phyloP scores from a whole-genome alignment of 92 coral and sea anemone species.

The Porites rus region DNA sequence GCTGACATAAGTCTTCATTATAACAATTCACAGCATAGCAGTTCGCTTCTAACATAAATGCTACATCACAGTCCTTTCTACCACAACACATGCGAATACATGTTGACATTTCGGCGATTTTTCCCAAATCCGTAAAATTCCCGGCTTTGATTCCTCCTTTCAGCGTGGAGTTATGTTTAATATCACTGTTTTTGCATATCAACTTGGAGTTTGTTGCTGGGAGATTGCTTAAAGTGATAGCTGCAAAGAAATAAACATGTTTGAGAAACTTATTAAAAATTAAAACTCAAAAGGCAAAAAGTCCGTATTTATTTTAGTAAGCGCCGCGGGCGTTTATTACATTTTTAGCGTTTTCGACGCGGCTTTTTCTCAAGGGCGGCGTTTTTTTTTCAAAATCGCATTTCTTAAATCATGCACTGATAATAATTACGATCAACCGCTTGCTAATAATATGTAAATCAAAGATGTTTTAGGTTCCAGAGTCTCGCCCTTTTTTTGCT shows the following conservation, averaged over 20 bases:
- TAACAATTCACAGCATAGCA: slow-evolving; percentile 93
- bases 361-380: background rate
- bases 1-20: slow-evolving; percentile 69
- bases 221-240: slow-evolving; percentile 86
- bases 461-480: no score
- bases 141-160: slow-evolving; percentile 97
- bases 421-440: no score
- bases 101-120: slow-evolving; percentile 84
- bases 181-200: slow-evolving; percentile 93
- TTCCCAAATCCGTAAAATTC: slow-evolving; percentile 86
- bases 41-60: slow-evolving; percentile 89
- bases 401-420: no score
- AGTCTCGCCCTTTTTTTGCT: no score
- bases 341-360: background rate
- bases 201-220: slow-evolving; percentile 90
- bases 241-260: slow-evolving; percentile 37
- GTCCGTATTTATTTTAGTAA: no score
- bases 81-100: slow-evolving; percentile 98
- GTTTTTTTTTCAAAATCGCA: background rate
- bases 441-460: no score
- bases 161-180: slow-evolving; percentile 83
- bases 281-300: no score
- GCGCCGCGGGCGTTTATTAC: no score
- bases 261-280: no score
- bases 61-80: slow-evolving; percentile 90